Evolutionary conservation across 2,888 invertebrate genomes (phyloP).

Genomic region (Eilema caniola): DNA sequence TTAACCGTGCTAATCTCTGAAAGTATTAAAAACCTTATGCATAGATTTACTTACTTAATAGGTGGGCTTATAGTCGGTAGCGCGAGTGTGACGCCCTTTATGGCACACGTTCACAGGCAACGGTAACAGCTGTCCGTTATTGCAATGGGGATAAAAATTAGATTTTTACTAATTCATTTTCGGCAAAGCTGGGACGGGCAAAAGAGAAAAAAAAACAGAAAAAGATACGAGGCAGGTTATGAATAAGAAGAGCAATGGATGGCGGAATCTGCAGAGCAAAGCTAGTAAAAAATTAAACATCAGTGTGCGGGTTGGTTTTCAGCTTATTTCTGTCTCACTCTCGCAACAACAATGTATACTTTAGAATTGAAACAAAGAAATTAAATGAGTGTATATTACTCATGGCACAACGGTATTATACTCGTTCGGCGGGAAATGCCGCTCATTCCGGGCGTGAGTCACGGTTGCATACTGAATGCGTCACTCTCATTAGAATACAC

Average conservation of each 20-base stretch:
- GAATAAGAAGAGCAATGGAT: background rate
- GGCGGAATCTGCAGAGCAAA: background rate
- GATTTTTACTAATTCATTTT: too few relatives aligned
- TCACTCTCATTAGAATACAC: constrained; percentile 6
- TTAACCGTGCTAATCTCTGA: too few relatives aligned
- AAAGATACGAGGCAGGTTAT: too few relatives aligned
- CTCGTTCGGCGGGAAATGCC: constrained; percentile 15
- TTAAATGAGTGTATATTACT: constrained; percentile 5
- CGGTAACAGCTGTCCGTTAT: too few relatives aligned
- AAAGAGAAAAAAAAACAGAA: too few relatives aligned
- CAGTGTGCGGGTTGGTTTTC: background rate
- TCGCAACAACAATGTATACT: background rate
- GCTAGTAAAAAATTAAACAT: background rate
- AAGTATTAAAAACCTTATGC: too few relatives aligned
- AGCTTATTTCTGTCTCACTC: background rate
- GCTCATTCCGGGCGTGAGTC: constrained; percentile 14
- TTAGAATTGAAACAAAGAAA: constrained; percentile 5
- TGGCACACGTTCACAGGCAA: too few relatives aligned
- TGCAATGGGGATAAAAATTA: too few relatives aligned
- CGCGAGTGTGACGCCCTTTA: too few relatives aligned
- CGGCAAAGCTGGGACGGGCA: too few relatives aligned
- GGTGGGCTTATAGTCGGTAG: too few relatives aligned
- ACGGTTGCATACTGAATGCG: constrained; percentile 8
- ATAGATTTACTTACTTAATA: too few relatives aligned
- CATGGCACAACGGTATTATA: constrained; percentile 5